Evolutionary conservation across 2,888 invertebrate species (phyloP), one percentile per base, ranked within the genome.

Genomic region (Metopia argyrocephala): DNA sequence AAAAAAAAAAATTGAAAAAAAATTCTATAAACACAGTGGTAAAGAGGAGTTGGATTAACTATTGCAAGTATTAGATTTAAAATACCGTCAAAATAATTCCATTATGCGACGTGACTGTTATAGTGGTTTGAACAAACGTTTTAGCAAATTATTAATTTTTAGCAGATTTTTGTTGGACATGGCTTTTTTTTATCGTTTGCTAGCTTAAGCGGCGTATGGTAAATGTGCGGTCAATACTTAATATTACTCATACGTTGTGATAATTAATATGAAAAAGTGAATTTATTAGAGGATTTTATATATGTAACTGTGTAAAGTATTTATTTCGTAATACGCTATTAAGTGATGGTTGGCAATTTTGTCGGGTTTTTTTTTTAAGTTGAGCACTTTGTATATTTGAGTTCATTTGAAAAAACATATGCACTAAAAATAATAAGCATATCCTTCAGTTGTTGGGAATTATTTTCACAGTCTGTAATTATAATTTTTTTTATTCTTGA

Each of bases 61-160:
- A 64, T 73, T 56, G 48, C 6, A 6, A n/a, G 56, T 56, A 64
- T 56, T 64, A 73, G 28, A 64, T 64, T 73, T 18, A 73, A 73
- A 65, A 46, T 48, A 18, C 28, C 46, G 12, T 62, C 54, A 28
- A 45, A 62, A 27, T 46, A 71, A 62, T 54, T 27, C 62, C 46
- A 21, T 46, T n/a, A 28, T 45, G 25, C 46, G 54, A 45, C 27
- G 45, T 28, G 73, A 27, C 56, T 21, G 28, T 48, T 64, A 64
- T 28, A 23, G 28, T 46, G 56, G 28, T 64, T 73, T 46, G 73
- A 31, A 64, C 64, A 2, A n/a, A n/a, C n/a, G n/a, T n/a, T n/a
- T n/a, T 45, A 48, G 28, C 45, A 65, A 48, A 73, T 64, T 73
- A 48, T 15, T 25, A 15, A 25, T 56, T 18, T 27, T 27, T 6